These are phyloP conservation scores for Aradophagus sp. DNA, from an alignment of 1,140 invertebrate genomes.

Conservation along the genomic window DNA sequence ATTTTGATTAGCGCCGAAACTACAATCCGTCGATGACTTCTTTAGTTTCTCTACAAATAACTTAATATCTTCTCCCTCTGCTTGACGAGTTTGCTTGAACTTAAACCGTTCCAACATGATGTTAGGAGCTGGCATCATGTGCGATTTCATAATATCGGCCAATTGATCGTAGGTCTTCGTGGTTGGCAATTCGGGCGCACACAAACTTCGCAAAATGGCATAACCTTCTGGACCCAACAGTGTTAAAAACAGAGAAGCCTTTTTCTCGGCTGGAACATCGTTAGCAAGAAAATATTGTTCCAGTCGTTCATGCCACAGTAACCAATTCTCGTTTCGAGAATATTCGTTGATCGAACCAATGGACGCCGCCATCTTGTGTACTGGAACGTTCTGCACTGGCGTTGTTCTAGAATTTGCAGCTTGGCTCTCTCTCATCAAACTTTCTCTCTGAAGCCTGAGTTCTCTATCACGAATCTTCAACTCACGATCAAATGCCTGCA, in stretches of 20 bases:
- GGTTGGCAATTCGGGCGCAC: conserved; percentile 53
- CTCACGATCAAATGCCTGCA: no score
- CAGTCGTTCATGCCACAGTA: conserved; percentile 26
- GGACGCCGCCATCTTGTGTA: no score
- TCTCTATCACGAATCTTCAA: no score
- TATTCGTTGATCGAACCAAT: conserved; percentile 27
- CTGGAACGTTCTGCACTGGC: no score
- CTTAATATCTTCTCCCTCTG: conserved; percentile 10
- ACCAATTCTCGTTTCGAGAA: conserved; percentile 20
- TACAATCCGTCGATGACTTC: conserved; percentile 52
- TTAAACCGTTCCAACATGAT: conserved; percentile 61
- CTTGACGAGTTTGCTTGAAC: conserved; percentile 58
- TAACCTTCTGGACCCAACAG: conserved; percentile 56
- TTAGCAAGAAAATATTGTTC: conserved; percentile 51
- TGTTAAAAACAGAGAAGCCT: conserved; percentile 58
- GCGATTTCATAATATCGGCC: conserved; percentile 49
- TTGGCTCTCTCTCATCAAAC: no score
- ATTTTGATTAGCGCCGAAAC: conserved; percentile 57
- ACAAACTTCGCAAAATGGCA: conserved; percentile 60
- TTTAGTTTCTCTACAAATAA: conserved; percentile 42
- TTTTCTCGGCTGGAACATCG: conserved; percentile 27
- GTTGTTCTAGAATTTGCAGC: no score
- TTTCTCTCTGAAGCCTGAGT: no score
- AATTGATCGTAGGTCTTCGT: conserved; percentile 53
- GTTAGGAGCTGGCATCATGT: conserved; percentile 60